These are phyloP conservation scores for Siphamia tubifer DNA, from an alignment of 2,113 vertebrate genomes.

Conservation along the genomic window DNA sequence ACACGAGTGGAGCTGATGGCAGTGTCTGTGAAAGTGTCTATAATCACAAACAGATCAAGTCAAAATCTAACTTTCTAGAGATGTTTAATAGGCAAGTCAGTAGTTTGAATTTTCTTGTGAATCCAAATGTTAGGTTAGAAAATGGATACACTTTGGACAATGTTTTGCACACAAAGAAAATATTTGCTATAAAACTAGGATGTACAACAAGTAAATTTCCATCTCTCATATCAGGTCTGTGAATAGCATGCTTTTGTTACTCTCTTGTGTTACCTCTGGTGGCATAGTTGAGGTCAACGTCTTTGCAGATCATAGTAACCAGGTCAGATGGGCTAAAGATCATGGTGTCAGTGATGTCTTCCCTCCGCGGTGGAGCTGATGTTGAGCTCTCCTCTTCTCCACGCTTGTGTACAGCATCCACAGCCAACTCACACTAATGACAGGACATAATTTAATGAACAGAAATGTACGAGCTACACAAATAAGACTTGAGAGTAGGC, in stretches of 20 bases:
- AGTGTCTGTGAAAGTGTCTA: slow-evolving; percentile 91
- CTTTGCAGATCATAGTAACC: slow-evolving; percentile 88
- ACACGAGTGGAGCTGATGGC: slow-evolving; percentile 86
- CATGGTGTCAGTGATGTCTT: slow-evolving; percentile 94
- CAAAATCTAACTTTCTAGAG: background rate
- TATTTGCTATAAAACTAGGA: background rate
- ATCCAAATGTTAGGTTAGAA: background rate
- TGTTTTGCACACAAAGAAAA: background rate
- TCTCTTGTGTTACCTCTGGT: slow-evolving; percentile 82
- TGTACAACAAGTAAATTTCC: background rate
- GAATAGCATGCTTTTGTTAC: background rate
- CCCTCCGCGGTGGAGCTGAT: slow-evolving; percentile 79
- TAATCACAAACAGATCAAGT: background rate
- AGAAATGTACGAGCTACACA: background rate
- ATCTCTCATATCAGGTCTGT: background rate
- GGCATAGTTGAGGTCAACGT: slow-evolving; percentile 91
- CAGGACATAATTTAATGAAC: background rate
- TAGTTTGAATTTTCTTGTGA: background rate
- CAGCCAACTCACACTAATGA: slow-evolving; percentile 88
- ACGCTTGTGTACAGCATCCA: slow-evolving; percentile 89
- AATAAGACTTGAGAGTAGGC: background rate
- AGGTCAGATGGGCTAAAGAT: slow-evolving; percentile 89
- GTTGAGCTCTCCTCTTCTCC: slow-evolving; percentile 64
- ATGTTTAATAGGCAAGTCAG: background rate
- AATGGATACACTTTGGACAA: too few species aligned